A percentile compares a stretch with the other conserved stretches of the same genome.
Conservation (phyloP, 2,113 vertebrate species). For the Panurus biarmicus region DNA sequence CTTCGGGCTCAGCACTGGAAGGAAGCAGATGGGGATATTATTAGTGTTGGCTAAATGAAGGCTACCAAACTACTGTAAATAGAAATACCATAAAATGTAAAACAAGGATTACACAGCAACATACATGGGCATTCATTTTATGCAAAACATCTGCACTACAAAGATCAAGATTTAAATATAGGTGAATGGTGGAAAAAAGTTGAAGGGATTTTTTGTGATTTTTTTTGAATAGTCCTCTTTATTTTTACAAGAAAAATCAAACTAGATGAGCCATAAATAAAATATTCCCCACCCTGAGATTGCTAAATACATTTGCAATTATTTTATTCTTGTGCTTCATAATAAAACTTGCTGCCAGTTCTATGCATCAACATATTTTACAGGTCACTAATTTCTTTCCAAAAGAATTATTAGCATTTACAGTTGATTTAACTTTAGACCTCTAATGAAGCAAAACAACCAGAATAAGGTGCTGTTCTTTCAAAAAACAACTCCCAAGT, state of each 20-base stretch:
- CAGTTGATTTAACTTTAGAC: constrained; percentile 18
- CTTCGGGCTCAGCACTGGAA: constrained; percentile 85
- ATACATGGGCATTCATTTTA: neutral
- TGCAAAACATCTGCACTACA: neutral
- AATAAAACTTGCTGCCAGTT: neutral
- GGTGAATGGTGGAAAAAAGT: neutral
- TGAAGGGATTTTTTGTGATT: neutral
- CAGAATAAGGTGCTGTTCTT: neutral
- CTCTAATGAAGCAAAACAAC: constrained; percentile 48
- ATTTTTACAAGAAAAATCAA: neutral
- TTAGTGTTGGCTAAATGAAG: neutral
- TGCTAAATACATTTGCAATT: neutral
- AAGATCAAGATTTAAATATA: neutral
- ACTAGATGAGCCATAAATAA: neutral
- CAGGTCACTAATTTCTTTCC: constrained; percentile 20
- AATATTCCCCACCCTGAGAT: neutral
- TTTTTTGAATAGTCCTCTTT: neutral
- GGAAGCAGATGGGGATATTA: neutral
- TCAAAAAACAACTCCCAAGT: constrained; percentile 30
- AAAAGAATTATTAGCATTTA: constrained; percentile 33
- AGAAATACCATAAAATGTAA: neutral
- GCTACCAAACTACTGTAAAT: neutral
- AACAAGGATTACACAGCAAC: neutral
- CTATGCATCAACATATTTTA: constrained; percentile 10
- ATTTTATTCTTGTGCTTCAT: neutral